Percentiles rank a stretch among this genome's conserved stretches.
Conservation (phyloP, 2,797 vertebrate species). For the Choloepus didactylus region DNA sequence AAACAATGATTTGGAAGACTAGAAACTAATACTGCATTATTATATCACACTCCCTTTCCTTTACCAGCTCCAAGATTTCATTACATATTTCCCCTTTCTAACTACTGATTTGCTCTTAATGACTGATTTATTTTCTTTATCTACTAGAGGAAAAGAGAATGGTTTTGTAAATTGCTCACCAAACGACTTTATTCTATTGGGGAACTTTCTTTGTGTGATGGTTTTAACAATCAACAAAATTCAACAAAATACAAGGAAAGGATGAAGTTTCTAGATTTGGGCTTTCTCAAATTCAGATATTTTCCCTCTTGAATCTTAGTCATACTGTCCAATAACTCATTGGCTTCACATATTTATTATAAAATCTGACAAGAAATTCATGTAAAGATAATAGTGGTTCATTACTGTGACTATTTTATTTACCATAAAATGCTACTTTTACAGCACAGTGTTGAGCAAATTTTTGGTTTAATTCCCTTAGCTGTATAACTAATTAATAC, state of each 20-base stretch:
- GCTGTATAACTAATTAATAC: not conserved
- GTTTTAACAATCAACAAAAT: not conserved
- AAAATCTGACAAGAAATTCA: constrained; percentile 31
- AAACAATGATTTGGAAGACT: not conserved
- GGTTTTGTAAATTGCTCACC: not conserved
- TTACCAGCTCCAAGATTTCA: not conserved
- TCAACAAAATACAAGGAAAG: not conserved
- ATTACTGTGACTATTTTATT: not conserved
- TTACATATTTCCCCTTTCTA: not conserved
- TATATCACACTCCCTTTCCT: not conserved
- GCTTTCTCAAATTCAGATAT: not conserved
- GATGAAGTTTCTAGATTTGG: not conserved
- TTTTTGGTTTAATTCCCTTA: not conserved
- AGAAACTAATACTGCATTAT: not conserved
- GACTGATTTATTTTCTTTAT: not conserved
- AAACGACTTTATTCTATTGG: not conserved
- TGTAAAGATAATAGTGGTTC: not conserved
- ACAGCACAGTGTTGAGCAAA: not conserved
- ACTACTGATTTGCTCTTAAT: not conserved
- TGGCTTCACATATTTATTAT: not conserved
- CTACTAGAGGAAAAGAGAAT: not conserved
- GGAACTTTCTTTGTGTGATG: not conserved
- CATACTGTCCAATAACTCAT: not conserved
- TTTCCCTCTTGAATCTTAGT: constrained; percentile 19
- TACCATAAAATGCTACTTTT: not conserved